phyloP scores from a whole-genome alignment of 2,888 invertebrate species.

The Coecobrya sp. region DNA sequence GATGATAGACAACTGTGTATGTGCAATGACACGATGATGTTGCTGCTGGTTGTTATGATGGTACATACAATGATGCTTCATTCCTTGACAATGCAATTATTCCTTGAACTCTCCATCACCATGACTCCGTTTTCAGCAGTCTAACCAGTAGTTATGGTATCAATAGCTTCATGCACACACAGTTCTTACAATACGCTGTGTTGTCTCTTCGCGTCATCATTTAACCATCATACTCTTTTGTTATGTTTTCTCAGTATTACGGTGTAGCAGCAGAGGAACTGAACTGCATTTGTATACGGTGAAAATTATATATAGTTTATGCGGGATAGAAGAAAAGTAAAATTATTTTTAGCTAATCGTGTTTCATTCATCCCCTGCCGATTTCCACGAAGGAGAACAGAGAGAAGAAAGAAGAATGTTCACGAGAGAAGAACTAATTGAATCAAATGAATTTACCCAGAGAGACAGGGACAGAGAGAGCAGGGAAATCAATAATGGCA shows the following conservation, averaged over 20 bases:
- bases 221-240: too few species aligned
- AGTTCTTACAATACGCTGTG: too few species aligned
- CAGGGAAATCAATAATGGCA: slow-evolving; percentile 35
- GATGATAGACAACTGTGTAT: not conserved
- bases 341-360: slow-evolving; percentile 22
- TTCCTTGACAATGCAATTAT: slow-evolving; percentile 53
- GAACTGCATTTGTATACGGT: not conserved
- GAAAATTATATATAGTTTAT: not conserved
- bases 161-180: too few species aligned
- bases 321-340: slow-evolving; percentile 29
- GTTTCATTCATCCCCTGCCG: slow-evolving; percentile 57
- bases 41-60: slow-evolving; percentile 3
- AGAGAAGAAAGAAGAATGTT: slow-evolving; percentile 8
- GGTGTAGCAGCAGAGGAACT: not conserved
- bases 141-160: not conserved
- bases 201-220: too few species aligned
- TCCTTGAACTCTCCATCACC: slow-evolving; percentile 33
- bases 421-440: slow-evolving; percentile 46
- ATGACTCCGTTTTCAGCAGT: not conserved
- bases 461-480: not conserved
- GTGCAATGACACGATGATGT: not conserved
- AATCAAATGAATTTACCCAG: slow-evolving; percentile 55
- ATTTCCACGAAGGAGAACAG: not conserved
- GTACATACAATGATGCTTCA: not conserved
- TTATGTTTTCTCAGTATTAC: too few species aligned